Base-by-base conservation (phyloP, 2,888 invertebrate species). In the Drosophila algonquin region DNA sequence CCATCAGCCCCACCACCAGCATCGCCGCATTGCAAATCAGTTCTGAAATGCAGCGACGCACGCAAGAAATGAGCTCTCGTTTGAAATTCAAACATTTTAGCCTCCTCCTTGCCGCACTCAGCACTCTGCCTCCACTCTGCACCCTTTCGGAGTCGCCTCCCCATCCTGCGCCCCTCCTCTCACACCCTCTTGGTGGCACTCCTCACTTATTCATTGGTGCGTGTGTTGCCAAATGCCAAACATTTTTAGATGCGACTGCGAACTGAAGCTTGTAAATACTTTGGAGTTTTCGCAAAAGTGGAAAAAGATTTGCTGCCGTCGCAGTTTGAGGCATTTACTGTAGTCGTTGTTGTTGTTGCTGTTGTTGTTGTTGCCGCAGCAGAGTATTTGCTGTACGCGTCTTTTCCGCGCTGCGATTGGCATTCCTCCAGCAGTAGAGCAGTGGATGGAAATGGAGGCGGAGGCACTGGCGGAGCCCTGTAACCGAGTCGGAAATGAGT, bases 21-120 rank as follows among this genome's bases (percentile, higher is more conserved):
- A 72, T 74, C 76, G 63, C 61, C 62, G 69, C 72, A 64, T 77
- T 73, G 84, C 79, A 89, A 85, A 84, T 84, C 77, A 89, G 87
- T 85, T 64, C 73, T 73, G 73, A 89, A 85, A 89, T 85, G 84
- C 84, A 84, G 79, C 83, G 69, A 89, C 85, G 85, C 88, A 88
- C 88, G 83, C 83, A 67, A 82, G 86, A 86, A 83, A 86, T 83
- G 88, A 83, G 88, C 88, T 87, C 79, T 82, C 81, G 82, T 81
- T 81, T 79, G 85, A 84, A 87, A 89, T 81, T 85, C 89, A 84
- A 87, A 79, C 85, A 87, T 81, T 84, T 87, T 73, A 73, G 69
- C 72, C 57, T 67, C 52, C 76, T 67, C 50, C 40, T 18, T 18
- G 14, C 55, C 62, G 52, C 35, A 46, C 6, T 14, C 40, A 18